Base-by-base conservation (phyloP, 1,140 invertebrate genomes). In the Forficula auricularia region DNA sequence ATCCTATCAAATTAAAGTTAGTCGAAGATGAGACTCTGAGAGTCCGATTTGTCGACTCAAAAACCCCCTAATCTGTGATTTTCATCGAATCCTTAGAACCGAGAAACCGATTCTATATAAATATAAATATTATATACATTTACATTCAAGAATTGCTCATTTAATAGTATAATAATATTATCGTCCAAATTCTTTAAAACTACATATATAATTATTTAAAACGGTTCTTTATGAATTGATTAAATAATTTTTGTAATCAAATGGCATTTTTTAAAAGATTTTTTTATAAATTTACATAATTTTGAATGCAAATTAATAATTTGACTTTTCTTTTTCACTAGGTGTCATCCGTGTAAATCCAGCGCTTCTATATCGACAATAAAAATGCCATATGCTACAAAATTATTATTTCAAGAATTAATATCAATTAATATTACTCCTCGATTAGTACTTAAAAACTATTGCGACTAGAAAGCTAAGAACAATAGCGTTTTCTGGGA, bases 361-460 rank as follows among this genome's bases (percentile, higher is more conserved):
- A 91, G 88, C 40, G 76, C 74, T 3, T 72, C 81, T 46, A 83
- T 98, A 4, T 88, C 89, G 1, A 82, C 83, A 9, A 84, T 99
- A 46, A 81, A 83, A 32, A 95, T 99, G 67, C 95, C 96, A 0
- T 99, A 99, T 63, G 95, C 95, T n/a, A 98, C 90, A 61, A 99
- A 99, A 66, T 65, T 99, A 44, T 69, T 99, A 2, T 90, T 98
- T 58, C 94, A 98, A 62, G 96, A 99, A 63, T 64, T 99, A 0
- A 85, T 91, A 54, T 82, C 89, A 1, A 99, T 99, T 95, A 98
- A 97, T 62, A 94, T 99, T 54, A 80, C 92, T 6, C 91, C 94
- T 4, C 73, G 85, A 51, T 65, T 97, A n/a, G 82, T 79, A 16
- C 62, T 89, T 10, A 81, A 79, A 49, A 76, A 79, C 57, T 81